Evolutionary conservation across 2,113 vertebrate genomes (phyloP), one percentile per base, ranked within the genome.

Genomic region (Heterotis niloticus): DNA sequence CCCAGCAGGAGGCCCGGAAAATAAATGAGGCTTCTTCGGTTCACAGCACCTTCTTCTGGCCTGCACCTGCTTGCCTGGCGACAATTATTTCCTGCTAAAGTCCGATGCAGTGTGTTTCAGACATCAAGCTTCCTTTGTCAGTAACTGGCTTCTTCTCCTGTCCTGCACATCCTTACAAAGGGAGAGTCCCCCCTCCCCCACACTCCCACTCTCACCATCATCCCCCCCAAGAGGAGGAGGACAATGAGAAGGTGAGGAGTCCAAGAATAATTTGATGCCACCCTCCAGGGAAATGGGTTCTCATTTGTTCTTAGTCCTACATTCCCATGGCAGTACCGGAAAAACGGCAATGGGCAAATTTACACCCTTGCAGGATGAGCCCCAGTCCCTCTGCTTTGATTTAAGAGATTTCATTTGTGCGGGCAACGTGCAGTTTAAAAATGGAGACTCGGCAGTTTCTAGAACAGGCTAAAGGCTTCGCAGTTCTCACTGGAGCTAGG

Each of bases 191-290:
- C 75, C 13, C 59, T 10, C 59, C 34, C 34, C 34, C 34, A 44
- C 34, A 44, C 34, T 44, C 34, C 34, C 34, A 44, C 34, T 7
- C 34, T 44, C 34, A 44, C 34, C 34, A 44, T 44, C 57, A 59
- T 12, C 57, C 12, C 12, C n/a, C n/a, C n/a, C n/a, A n/a, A n/a
- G n/a, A n/a, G n/a, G 57, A 17, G 17, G 60, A 62, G 60, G 14
- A 62, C 14, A 14, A 13, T 20, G 20, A 62, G 10, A 14, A 5
- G 60, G 18, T 51, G 75, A 65, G 59, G 11, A 44, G 20, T 59
- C 28, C 9, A 20, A 52, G 52, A 72, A 79, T 57, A 64, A 79
- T 80, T 75, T 80, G 28, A 79, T 74, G 59, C 44, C 57, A 29
- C 70, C 57, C 64, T 57, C 17, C 72, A 12, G 62, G 64, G 18